Evolutionary conservation across 1,140 invertebrate species (phyloP), one percentile per base, ranked within the genome.

Genomic region (Drosophila lacteicornis): DNA sequence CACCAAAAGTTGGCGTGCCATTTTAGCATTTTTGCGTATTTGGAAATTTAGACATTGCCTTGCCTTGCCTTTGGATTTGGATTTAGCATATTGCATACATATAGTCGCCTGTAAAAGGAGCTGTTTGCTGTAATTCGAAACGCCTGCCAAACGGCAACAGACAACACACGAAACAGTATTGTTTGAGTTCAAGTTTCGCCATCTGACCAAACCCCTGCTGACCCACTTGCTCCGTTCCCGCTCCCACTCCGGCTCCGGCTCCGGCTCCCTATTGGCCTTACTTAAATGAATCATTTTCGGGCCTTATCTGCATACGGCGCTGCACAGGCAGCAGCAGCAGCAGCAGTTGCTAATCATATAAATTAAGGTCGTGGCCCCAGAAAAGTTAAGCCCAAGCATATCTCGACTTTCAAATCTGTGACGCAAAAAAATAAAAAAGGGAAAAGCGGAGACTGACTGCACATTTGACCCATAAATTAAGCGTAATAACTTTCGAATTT

Each of bases 401-500:
- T 87, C 84, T 87, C 66, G 45, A 85, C 84, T 87, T 90, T 90
- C 85, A 90, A 78, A 87, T 85, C 81, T 70, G 77, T 79, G 80
- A 80, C 86, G 86, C 84, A 78, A 81, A 86, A 78, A 73, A 70
- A 43, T 45, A 45, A 49, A 82, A 86, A 86, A 83, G 75, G 75
- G 66, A 73, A 67, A 46, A 49, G 65, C 62, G 36, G 38, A 33
- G 60, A 71, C 58, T 75, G 60, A 71, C 58, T 75, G 85, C 76
- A 75, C 83, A 84, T 87, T 87, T 87, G 84, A 87, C 84, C 84
- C 85, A 90, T 86, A 87, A 87, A 87, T 87, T 87, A 87, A 90
- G 68, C 85, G 84, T 87, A 87, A 87, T 87, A 87, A 87, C 84
- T 87, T 87, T 87, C 84, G 81, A 90, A 87, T 85, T 87, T 84